These are phyloP conservation scores for Heteronetta atricapilla DNA, from an alignment of 2,113 vertebrate species.

Conservation along the genomic window DNA sequence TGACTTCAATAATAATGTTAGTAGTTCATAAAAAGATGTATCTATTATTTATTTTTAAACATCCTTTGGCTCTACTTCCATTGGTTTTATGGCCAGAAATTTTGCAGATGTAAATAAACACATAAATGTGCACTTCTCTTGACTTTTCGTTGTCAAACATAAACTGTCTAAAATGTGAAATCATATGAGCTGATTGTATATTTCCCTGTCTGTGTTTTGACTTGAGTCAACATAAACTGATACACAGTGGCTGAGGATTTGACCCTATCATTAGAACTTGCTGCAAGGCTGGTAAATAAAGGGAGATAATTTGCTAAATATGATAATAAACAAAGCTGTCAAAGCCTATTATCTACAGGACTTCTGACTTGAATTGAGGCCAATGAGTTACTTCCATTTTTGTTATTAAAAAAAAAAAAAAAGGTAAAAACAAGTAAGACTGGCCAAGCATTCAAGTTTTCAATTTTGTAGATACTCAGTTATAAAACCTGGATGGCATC, in stretches of 20 bases:
- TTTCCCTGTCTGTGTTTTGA: background rate
- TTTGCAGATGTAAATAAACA: background rate
- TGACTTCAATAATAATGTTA: background rate
- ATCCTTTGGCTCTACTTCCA: background rate
- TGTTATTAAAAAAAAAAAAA: background rate
- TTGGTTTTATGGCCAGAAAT: background rate
- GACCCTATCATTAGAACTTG: background rate
- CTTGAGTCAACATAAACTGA: background rate
- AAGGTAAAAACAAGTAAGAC: background rate
- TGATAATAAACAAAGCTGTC: background rate
- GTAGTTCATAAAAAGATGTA: background rate
- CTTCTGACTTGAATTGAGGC: background rate
- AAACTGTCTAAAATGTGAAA: background rate
- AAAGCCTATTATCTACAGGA: background rate
- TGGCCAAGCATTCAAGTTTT: constrained; percentile 31
- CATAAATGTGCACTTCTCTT: background rate
- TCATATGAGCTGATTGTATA: background rate
- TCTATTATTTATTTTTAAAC: background rate
- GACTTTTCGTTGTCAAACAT: background rate
- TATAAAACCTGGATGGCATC: constrained; percentile 47
- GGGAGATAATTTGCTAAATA: constrained; percentile 3
- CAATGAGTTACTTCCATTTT: background rate
- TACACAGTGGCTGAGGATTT: background rate
- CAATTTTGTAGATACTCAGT: constrained; percentile 24
- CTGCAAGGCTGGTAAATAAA: background rate